Percentiles rank a stretch among this genome's conserved stretches.
Evolutionary conservation across 2,888 invertebrate species (phyloP).

Genomic region (Agriopis leucophaearia): DNA sequence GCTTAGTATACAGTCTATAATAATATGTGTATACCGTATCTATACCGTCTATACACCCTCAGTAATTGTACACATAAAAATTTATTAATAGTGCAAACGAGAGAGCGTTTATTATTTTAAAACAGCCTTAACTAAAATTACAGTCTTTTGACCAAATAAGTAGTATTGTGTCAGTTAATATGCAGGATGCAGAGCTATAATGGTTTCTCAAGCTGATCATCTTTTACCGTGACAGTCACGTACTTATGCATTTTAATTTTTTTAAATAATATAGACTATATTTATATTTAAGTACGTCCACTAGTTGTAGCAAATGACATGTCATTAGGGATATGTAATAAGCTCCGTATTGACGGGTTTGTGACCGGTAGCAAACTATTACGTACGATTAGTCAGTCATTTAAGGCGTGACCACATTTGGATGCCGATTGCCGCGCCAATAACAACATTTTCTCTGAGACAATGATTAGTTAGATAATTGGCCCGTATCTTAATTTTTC

Average conservation of each 20-base stretch:
- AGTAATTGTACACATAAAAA: too few relatives aligned
- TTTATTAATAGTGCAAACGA: too few relatives aligned
- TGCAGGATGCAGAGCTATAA: neutral
- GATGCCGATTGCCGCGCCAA: neutral
- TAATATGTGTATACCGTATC: too few relatives aligned
- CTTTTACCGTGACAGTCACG: neutral
- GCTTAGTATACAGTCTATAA: too few relatives aligned
- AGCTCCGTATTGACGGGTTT: conserved; percentile 19
- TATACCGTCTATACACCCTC: too few relatives aligned
- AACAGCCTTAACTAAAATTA: too few relatives aligned
- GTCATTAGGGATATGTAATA: conserved; percentile 25
- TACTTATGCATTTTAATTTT: neutral
- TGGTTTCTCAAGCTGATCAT: neutral
- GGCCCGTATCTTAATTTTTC: too few relatives aligned
- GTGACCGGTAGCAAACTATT: conserved; percentile 25
- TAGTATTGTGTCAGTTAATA: neutral
- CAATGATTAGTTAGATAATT: too few relatives aligned
- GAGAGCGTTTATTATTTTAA: too few relatives aligned
- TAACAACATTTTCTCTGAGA: too few relatives aligned
- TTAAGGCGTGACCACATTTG: neutral
- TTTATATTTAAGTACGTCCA: conserved; percentile 22
- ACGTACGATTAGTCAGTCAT: neutral
- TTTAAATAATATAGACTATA: conserved; percentile 6
- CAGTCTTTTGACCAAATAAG: too few relatives aligned
- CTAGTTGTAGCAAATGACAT: conserved; percentile 20